Percentiles rank a stretch among this genome's conserved stretches.
phyloP scores from a whole-genome alignment of 2,113 vertebrate genomes.

The Prochilodus magdalenae region DNA sequence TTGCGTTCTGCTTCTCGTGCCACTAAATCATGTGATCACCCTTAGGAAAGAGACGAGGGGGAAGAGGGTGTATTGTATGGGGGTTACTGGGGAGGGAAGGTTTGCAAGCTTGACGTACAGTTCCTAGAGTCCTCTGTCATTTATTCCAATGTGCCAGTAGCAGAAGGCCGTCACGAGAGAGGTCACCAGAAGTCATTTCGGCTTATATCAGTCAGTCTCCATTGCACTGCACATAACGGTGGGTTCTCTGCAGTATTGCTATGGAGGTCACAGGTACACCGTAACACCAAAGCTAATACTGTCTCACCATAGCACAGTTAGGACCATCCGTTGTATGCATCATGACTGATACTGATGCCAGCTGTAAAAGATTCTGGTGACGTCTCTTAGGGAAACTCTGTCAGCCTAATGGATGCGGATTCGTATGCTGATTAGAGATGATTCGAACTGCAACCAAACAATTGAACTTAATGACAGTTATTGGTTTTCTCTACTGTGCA shows the following conservation, averaged over 20 bases:
- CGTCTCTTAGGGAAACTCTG: background rate
- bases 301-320: background rate
- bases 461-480: background rate
- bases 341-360: background rate
- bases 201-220: background rate
- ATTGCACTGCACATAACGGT: background rate
- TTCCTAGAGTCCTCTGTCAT: background rate
- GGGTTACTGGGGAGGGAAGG: constrained; percentile 21
- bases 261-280: background rate
- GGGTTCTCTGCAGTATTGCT: background rate
- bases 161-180: background rate
- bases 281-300: background rate
- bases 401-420: constrained; percentile 11
- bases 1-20: constrained; percentile 56
- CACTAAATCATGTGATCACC: constrained; percentile 52
- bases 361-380: constrained; percentile 11
- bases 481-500: constrained; percentile 11
- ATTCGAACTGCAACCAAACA: constrained; percentile 1
- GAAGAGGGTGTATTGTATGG: constrained; percentile 43
- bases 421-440: background rate
- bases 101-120: background rate
- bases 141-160: constrained; percentile 2
- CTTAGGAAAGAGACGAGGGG: constrained; percentile 9
- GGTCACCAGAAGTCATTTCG: constrained; percentile 34
- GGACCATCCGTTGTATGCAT: background rate